A percentile compares a stretch with the other conserved stretches of the same genome.
These are phyloP conservation scores for Mesembrinibis cayennensis DNA, from an alignment of 2,113 vertebrate species.

Conservation along the genomic window DNA sequence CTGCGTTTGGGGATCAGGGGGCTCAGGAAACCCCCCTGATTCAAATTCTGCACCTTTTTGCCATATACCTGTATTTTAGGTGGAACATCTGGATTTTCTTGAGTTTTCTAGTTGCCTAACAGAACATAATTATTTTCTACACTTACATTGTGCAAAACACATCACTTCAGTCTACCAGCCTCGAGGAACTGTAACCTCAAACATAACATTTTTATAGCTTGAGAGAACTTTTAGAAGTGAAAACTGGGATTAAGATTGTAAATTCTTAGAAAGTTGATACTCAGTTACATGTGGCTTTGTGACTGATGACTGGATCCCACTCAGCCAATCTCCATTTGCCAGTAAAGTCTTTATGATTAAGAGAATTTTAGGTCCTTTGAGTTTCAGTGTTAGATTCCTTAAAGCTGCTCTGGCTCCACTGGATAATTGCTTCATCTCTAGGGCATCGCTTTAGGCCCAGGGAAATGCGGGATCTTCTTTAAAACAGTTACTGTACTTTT, in stretches of 20 bases:
- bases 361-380: slow-evolving; percentile 2
- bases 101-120: neutral
- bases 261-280: neutral
- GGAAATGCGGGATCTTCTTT: neutral
- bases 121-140: neutral
- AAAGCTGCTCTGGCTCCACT: neutral
- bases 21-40: neutral
- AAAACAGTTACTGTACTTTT: neutral
- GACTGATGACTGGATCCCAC: neutral
- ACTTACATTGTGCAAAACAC: neutral
- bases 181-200: neutral
- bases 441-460: neutral
- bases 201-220: neutral
- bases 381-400: neutral
- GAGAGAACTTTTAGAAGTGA: neutral
- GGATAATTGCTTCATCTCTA: neutral
- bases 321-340: slow-evolving; percentile 12
- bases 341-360: neutral
- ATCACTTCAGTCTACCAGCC: neutral
- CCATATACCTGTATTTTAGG: neutral
- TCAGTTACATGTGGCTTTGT: neutral
- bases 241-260: neutral
- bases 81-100: neutral
- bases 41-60: neutral
- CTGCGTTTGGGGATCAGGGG: neutral